Evolutionary conservation across 2,113 vertebrate genomes (phyloP), one percentile per base, ranked within the genome.

Genomic region (Scalopus aquaticus): DNA sequence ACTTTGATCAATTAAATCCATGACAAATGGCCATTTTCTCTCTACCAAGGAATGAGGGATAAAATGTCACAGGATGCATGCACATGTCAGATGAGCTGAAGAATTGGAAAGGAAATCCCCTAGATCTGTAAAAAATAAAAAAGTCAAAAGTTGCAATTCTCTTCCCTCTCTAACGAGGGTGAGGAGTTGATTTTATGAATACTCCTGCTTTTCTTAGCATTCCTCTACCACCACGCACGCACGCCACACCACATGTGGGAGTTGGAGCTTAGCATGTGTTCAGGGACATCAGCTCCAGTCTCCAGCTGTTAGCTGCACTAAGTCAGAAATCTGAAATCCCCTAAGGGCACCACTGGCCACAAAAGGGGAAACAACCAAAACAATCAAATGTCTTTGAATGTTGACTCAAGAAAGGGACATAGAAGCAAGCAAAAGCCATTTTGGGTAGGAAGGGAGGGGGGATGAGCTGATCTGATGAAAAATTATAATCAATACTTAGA

Each of bases 401-500:
- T 9, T 42, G 17, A 17, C n/a, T 73, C 60, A 42, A 70, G 32
- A 84, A 79, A 76, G 12, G 42, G 39, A 32, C 5, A n/a, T 30
- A 42, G 56, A 85, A 62, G 72, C 42, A 88, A 3, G 24, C 4
- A 49, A 32, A 67, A 80, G 42, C 17, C 62, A 6, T 9, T 35
- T 76, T 56, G 20, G 13, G 9, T 62, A 46, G 35, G 16, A 16
- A 35, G 9, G 35, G 39, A 51, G 3, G 24, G 44, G 11, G 72
- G 30, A 91, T 56, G 13, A 77, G 19, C 7, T 88, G 56, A 64
- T 77, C 30, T 79, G 39, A 74, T 67, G 0, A 84, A 79, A 84
- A 81, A 85, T 46, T 56, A 85, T 9, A 58, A 35, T 70, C 24
- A 65, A 15, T 67, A 88, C 39, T 84, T 84, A 22, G 58, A 85